phyloP scores from a whole-genome alignment of 2,113 vertebrate species.

The Promerops cafer region DNA sequence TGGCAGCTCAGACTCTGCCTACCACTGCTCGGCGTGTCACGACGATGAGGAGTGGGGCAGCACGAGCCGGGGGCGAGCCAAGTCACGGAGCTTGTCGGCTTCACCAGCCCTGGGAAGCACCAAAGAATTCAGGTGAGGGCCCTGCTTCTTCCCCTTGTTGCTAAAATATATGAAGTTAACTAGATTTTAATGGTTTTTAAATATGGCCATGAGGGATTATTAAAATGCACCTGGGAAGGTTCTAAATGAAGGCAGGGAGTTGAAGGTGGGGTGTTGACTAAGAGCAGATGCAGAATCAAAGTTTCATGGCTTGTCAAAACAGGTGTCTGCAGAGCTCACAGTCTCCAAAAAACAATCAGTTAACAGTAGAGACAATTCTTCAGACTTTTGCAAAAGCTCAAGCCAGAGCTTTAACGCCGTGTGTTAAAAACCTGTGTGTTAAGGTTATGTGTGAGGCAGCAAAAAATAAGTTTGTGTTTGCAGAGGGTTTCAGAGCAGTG shows the following conservation, averaged over 20 bases:
- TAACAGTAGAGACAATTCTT: neutral
- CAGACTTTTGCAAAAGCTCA: neutral
- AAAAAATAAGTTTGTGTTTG: neutral
- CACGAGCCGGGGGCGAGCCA: slow-evolving; percentile 71
- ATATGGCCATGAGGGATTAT: fast-evolving
- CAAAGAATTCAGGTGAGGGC: slow-evolving; percentile 83
- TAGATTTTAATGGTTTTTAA: neutral
- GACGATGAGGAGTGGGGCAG: slow-evolving; percentile 70
- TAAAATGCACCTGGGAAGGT: fast-evolving
- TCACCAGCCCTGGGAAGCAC: slow-evolving; percentile 79
- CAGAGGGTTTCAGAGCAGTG: neutral
- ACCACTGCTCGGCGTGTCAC: slow-evolving; percentile 77
- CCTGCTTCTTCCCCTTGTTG: neutral
- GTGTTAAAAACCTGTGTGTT: neutral
- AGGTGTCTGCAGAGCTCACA: neutral
- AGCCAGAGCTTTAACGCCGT: neutral
- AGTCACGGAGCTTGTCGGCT: slow-evolving; percentile 86
- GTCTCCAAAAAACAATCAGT: neutral
- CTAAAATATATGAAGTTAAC: fast-evolving
- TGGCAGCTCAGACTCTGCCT: slow-evolving; percentile 63
- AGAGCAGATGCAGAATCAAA: neutral
- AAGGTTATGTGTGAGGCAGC: neutral
- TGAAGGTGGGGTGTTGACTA: neutral
- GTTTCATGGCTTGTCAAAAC: neutral
- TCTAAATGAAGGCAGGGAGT: neutral